phyloP scores from a whole-genome alignment of 2,888 invertebrate genomes.

The Orchesella flavescens region DNA sequence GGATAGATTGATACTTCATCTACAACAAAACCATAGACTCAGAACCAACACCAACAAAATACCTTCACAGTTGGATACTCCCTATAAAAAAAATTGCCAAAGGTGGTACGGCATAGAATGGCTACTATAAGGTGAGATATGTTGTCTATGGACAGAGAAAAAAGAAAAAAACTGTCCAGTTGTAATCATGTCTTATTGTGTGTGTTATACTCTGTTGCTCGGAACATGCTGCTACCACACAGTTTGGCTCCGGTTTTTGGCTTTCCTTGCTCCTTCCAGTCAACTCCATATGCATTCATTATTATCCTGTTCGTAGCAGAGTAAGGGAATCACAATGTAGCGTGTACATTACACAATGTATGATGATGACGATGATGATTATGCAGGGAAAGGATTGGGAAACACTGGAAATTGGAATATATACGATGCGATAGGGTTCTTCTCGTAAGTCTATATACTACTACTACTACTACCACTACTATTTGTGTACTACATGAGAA shows the following conservation, averaged over 20 bases:
- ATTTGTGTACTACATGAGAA: not conserved
- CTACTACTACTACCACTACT: not conserved
- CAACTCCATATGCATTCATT: conserved; percentile 4
- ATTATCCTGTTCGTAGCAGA: not conserved
- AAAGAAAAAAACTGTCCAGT: not conserved
- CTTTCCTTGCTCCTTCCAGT: not conserved
- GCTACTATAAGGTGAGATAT: too few species aligned
- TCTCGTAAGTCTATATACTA: not conserved
- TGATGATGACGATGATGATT: conserved; percentile 1
- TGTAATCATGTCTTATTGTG: conserved; percentile 14
- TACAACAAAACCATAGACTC: not conserved
- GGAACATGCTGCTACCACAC: too few species aligned
- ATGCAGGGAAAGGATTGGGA: conserved; percentile 31
- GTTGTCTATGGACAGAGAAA: not conserved
- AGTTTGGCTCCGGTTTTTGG: not conserved
- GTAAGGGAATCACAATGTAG: conserved; percentile 1
- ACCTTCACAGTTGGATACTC: too few species aligned
- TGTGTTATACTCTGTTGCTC: not conserved
- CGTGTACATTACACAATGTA: not conserved
- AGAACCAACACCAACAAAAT: too few species aligned
- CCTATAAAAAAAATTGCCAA: too few species aligned
- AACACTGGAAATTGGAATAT: conserved; percentile 3
- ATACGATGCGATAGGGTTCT: not conserved
- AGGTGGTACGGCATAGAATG: too few species aligned
- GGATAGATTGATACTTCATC: not conserved